Percentiles rank a stretch among this genome's conserved stretches.
Conservation (phyloP, 2,797 vertebrate species). For the Poeciliopsis paucimaculata region DNA sequence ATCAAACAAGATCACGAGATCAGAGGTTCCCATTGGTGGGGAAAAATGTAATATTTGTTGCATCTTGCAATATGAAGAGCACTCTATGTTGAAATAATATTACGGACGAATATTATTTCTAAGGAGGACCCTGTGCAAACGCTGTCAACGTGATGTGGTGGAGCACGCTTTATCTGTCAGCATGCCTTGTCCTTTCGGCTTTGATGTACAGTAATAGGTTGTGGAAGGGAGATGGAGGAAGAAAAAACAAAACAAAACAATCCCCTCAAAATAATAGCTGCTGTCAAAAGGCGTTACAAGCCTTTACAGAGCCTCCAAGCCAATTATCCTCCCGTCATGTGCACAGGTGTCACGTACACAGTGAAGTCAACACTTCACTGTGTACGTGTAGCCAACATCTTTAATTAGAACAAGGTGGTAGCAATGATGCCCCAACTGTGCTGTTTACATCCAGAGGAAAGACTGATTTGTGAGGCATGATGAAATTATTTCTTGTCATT, state of each 20-base stretch:
- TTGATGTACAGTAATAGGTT: conserved; percentile 59
- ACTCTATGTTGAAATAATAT: conserved; percentile 67
- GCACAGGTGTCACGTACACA: conserved; percentile 71
- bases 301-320: conserved; percentile 56
- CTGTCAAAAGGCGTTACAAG: conserved; percentile 70
- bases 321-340: conserved; percentile 69
- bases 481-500: conserved; percentile 11
- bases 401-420: conserved; percentile 71
- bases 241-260: conserved; percentile 32
- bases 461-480: conserved; percentile 34
- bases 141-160: conserved; percentile 51
- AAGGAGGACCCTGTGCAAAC: conserved; percentile 29
- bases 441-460: conserved; percentile 54
- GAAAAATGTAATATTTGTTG: conserved; percentile 2
- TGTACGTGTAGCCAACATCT: conserved; percentile 71
- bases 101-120: conserved; percentile 68
- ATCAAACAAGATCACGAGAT: conserved; percentile 58
- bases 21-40: conserved; percentile 11
- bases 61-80: conserved; percentile 21
- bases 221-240: conserved; percentile 31
- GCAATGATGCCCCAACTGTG: conserved; percentile 27
- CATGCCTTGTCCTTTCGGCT: conserved; percentile 61
- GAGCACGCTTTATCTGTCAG: conserved; percentile 61
- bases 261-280: conserved; percentile 69
- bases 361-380: conserved; percentile 49